Evolutionary conservation across 2,797 vertebrate genomes (phyloP).

Genomic region (Esox lucius): DNA sequence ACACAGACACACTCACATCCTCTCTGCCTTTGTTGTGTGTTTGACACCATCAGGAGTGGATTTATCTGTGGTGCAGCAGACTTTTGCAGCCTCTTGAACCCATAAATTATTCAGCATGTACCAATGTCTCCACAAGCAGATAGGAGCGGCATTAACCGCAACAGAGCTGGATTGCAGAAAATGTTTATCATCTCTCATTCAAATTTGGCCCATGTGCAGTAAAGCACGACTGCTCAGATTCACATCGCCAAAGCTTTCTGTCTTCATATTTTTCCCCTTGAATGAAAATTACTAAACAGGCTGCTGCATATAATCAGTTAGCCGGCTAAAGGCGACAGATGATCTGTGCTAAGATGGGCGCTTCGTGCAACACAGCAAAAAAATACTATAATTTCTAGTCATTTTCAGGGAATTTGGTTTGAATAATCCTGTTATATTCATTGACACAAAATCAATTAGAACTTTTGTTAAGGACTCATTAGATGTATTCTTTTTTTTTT

Average conservation of each 20-base stretch:
- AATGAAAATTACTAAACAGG: slow-evolving; percentile 38
- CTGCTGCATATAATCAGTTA: slow-evolving; percentile 38
- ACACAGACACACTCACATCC: slow-evolving; percentile 22
- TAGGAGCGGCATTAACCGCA: slow-evolving; percentile 51
- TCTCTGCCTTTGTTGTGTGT: slow-evolving; percentile 47
- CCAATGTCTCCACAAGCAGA: slow-evolving; percentile 56
- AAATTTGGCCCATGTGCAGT: slow-evolving; percentile 30
- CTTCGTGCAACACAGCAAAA: slow-evolving; percentile 16
- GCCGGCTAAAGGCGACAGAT: slow-evolving; percentile 27
- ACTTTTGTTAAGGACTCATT: not conserved
- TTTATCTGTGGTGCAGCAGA: slow-evolving; percentile 65
- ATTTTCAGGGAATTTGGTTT: slow-evolving; percentile 14
- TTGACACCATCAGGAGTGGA: slow-evolving; percentile 58
- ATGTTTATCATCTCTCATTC: slow-evolving; percentile 51
- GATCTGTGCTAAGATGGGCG: slow-evolving; percentile 30
- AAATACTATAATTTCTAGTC: not conserved
- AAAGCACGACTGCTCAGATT: slow-evolving; percentile 32
- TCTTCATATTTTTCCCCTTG: slow-evolving; percentile 14
- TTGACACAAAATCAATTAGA: not conserved
- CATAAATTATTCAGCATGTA: slow-evolving; percentile 70
- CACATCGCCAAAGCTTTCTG: slow-evolving; percentile 22
- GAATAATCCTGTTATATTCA: slow-evolving; percentile 18
- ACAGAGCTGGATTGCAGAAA: slow-evolving; percentile 28
- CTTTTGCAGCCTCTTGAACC: slow-evolving; percentile 62
- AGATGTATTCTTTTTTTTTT: not conserved